Percentiles rank a stretch among this genome's conserved stretches.
Evolutionary conservation across 2,888 invertebrate genomes (phyloP).

Genomic region (Thelaira solivaga): DNA sequence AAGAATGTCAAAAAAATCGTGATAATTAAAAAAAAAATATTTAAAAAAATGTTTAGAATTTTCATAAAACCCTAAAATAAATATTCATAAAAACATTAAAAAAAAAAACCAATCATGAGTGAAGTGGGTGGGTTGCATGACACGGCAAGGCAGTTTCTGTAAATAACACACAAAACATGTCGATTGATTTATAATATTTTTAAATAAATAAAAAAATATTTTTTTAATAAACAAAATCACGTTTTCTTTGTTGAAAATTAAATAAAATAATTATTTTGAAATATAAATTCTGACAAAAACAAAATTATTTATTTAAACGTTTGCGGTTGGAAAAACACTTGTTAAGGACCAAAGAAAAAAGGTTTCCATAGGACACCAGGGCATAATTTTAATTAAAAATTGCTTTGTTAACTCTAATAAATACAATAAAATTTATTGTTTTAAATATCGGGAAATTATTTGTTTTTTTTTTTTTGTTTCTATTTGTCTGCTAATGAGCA

Average conservation of each 20-base stretch:
- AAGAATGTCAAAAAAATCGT: conserved; percentile 36
- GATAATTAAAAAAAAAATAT: conserved; percentile 8
- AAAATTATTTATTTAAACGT: conserved; percentile 27
- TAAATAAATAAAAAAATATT: conserved; percentile 4
- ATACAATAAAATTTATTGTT: no score
- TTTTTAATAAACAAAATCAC: conserved; percentile 33
- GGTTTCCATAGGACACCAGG: conserved; percentile 27
- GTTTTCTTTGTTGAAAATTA: conserved; percentile 34
- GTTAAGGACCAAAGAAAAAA: not conserved
- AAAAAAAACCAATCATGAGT: not conserved
- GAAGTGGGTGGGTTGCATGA: not conserved
- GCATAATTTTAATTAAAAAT: conserved; percentile 35
- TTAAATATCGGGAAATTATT: no score
- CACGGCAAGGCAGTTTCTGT: not conserved
- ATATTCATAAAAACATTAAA: not conserved
- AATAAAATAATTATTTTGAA: conserved; percentile 13
- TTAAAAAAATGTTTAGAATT: not conserved
- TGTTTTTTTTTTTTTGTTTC: no score
- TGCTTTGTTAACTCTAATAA: conserved; percentile 22
- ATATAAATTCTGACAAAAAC: conserved; percentile 14
- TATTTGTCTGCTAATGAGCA: no score
- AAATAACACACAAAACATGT: conserved; percentile 18
- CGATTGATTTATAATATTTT: conserved; percentile 16
- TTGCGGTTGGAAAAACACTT: conserved; percentile 19
- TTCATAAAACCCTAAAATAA: conserved; percentile 22